Evolutionary conservation across 2,888 invertebrate genomes (phyloP).

Genomic region (Rhagonycha lutea): DNA sequence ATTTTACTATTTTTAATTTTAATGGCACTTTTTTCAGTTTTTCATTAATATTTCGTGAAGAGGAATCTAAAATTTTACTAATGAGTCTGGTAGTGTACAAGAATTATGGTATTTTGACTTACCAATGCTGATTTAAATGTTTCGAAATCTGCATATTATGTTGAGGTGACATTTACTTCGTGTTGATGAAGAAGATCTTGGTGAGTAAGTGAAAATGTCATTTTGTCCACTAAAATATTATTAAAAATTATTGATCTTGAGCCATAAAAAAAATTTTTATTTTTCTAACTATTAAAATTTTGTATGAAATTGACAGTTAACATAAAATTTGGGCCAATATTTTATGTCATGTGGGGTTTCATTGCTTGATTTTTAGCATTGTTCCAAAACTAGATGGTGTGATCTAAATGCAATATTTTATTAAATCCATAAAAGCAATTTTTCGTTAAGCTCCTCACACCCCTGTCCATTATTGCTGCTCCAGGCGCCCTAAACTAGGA

Average conservation of each 20-base stretch:
- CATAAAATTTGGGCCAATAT: constrained; percentile 13
- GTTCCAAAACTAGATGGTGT: background rate
- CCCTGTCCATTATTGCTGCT: no score
- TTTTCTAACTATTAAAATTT: constrained; percentile 9
- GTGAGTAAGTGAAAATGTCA: constrained; percentile 53
- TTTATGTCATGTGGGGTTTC: background rate
- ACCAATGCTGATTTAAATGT: constrained; percentile 43
- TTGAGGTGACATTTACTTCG: constrained; percentile 56
- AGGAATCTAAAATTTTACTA: constrained; percentile 3
- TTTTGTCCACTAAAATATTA: constrained; percentile 62
- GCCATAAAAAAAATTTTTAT: background rate
- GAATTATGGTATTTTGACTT: constrained; percentile 24
- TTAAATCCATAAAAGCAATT: no score
- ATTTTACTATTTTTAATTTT: constrained; percentile 58
- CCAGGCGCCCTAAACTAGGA: no score
- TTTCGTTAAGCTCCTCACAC: no score
- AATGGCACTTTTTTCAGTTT: constrained; percentile 58
- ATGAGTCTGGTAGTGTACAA: no score
- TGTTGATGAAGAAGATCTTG: constrained; percentile 52
- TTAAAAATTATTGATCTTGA: constrained; percentile 60
- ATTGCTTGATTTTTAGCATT: background rate
- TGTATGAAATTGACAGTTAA: constrained; percentile 10
- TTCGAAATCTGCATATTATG: constrained; percentile 58
- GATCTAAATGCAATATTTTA: background rate
- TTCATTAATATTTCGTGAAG: constrained; percentile 48